Base-by-base conservation (phyloP, 2,888 invertebrate genomes). In the Fissipunctia ypsillon region DNA sequence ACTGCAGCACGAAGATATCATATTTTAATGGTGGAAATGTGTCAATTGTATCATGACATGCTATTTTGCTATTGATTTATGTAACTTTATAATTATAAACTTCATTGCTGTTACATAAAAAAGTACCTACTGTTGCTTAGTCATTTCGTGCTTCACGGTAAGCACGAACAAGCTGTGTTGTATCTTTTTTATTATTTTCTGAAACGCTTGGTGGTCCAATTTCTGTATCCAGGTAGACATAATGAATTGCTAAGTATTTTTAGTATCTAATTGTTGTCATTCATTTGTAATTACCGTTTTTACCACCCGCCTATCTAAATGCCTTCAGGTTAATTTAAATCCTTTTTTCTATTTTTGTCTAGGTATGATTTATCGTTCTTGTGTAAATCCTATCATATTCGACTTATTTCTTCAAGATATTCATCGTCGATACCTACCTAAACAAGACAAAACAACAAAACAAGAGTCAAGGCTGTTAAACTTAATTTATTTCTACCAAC, bases 31-130 rank as follows among this genome's bases (percentile, higher is more conserved):
- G 25, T 63, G 65, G 28, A 76, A 80, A 38, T 72, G 45, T 81
- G 81, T 76, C 67, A 81, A 76, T 60, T 57, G n/a, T 81, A 57
- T 67, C 57, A 54, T 43, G 64, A 1, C 81, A 72, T 72, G 80
- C 72, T 43, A 72, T 35, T 12, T 6, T 56, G 54, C 57, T 60
- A 66, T 56, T 56, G 48, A 50, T 66, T 79, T 78, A 79, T 79
- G 28, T 79, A 76, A 76, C 77, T 69, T 48, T 50, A 35, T 73
- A 45, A 45, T 60, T 54, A 10, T 56, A 35, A 31, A 61, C 25
- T 25, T 56, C 14, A 68, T 65, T 69, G 68, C n/a, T 76, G 25
- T 75, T 76, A 60, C 3, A 22, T 76, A 75, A 74, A 28, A 54
- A 19, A 69, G n/a, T n/a, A n/a, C 69, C 22, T 16, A 60, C 52